Evolutionary conservation across 2,888 invertebrate genomes (phyloP).

Genomic region (Cephus sareptanus): DNA sequence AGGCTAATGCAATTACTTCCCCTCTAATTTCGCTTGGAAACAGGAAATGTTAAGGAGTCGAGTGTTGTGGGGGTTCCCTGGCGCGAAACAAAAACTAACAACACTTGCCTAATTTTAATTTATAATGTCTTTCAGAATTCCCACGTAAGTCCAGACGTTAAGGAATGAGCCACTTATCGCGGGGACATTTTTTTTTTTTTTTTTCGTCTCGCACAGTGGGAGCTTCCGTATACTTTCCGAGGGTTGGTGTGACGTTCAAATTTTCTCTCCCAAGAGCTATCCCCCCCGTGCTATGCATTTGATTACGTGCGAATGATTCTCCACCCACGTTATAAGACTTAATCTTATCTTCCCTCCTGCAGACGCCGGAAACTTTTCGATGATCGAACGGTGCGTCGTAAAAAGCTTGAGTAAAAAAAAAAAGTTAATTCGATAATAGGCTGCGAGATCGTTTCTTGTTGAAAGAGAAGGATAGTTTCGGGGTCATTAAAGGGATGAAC

Average conservation of each 20-base stretch:
- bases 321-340: background rate
- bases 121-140: constrained; percentile 8
- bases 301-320: background rate
- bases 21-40: background rate
- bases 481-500: background rate
- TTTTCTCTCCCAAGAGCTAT: background rate
- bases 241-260: background rate
- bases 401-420: background rate
- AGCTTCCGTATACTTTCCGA: background rate
- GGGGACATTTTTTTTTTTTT: background rate
- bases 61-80: background rate
- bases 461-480: background rate
- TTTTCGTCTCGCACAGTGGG: background rate
- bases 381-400: background rate
- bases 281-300: background rate
- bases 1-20: background rate
- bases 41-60: background rate
- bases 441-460: background rate
- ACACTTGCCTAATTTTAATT: constrained; percentile 14
- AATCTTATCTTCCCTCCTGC: background rate
- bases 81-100: constrained; percentile 10
- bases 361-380: background rate
- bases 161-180: background rate
- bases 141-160: background rate
- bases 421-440: background rate